Conservation (phyloP, 2,888 invertebrate genomes). For the Dryadula phaetusa region DNA sequence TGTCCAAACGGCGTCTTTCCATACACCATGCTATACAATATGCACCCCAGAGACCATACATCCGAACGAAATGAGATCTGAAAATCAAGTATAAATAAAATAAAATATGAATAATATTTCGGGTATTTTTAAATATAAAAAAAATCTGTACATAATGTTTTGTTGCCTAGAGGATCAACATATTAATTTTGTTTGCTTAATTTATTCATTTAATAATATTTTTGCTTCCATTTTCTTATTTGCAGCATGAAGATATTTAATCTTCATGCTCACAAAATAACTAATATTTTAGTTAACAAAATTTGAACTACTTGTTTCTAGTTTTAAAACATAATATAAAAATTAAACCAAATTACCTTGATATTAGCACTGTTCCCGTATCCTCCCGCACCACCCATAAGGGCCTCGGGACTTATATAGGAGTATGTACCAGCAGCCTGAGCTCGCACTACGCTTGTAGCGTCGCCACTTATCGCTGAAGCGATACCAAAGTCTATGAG, state of each 20-base stretch:
- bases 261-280: too few species aligned
- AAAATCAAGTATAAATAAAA: slow-evolving; percentile 42
- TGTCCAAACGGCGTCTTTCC: slow-evolving; percentile 96
- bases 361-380: slow-evolving; percentile 55
- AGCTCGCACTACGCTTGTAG: slow-evolving; percentile 94
- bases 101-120: too few species aligned
- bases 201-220: too few species aligned
- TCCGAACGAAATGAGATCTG: slow-evolving; percentile 96
- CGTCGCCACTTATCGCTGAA: slow-evolving; percentile 92
- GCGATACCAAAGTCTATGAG: slow-evolving; percentile 99
- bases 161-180: too few species aligned
- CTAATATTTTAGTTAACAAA: too few species aligned
- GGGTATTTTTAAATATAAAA: neutral
- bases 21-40: slow-evolving; percentile 96
- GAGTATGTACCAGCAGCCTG: slow-evolving; percentile 95
- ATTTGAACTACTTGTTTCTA: too few species aligned
- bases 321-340: neutral
- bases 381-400: slow-evolving; percentile 86
- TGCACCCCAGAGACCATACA: slow-evolving; percentile 99
- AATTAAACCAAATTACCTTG: slow-evolving; percentile 36
- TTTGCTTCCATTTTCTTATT: too few species aligned
- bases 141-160: too few species aligned
- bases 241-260: too few species aligned
- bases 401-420: slow-evolving; percentile 98
- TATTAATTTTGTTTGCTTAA: too few species aligned